Base-by-base conservation (phyloP, 2,797 vertebrate genomes). In the Cottoperca gobio region DNA sequence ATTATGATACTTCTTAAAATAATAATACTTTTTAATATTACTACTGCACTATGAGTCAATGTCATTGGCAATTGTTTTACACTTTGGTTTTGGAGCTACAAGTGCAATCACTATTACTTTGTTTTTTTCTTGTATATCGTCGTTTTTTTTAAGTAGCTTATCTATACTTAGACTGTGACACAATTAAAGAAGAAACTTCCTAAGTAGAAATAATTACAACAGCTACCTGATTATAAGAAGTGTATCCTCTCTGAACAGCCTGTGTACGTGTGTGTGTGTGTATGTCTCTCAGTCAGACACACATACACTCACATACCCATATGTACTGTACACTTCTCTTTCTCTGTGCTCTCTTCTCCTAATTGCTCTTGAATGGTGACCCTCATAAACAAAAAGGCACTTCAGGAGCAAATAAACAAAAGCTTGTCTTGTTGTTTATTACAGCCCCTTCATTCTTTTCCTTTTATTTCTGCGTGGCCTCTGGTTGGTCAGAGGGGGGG, bases 341-440 rank as follows among this genome's bases (percentile, higher is more conserved):
- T 11, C 24, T 61, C 53, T 37, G 8, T 54, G 33, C 48, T 63
- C 70, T 77, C 19, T 4, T 61, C 42, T 50, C 35, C 62, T 88
- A 84, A 88, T 86, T 90, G 86, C 70, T 87, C 83, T 72, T 86
- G 69, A 88, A 86, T 72, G 42, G 60, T 19, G 80, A 76, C 61
- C 80, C 73, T 86, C 54, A 43, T 73, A 76, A 83, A 88, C 82
- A 84, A n/a, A 78, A 82, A 76, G 61, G 50, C 63, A 63, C 74
- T 78, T 82, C 65, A 78, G 76, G 76, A 78, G 70, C 64, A 81
- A 75, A 79, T 60, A 78, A 83, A 80, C 75, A 84, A 78, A 88
- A 68, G 70, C 50, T n/a, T 33, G 68, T 83, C 57, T 76, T 81
- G 64, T 87, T 64, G 21, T 86, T 89, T 86, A 73, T 88, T 81